Conservation (phyloP, 2,113 vertebrate genomes). For the Ciconia maguari region DNA sequence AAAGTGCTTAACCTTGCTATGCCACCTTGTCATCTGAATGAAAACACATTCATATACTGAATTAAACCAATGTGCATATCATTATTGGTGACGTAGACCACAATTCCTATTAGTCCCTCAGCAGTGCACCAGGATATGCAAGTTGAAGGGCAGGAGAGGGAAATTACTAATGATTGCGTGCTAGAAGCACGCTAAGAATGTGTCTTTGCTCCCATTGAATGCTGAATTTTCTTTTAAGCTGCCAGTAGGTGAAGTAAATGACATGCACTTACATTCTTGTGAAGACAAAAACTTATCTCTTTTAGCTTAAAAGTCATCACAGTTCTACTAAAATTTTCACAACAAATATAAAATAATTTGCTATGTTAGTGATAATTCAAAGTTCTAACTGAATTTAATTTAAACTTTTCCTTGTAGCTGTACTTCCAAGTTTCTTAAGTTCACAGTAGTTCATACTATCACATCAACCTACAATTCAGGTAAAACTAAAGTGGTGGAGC, state of each 20-base stretch:
- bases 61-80: neutral
- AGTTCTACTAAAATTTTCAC: conserved; percentile 20
- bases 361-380: neutral
- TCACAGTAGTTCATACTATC: neutral
- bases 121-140: neutral
- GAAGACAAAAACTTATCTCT: conserved; percentile 19
- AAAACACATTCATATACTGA: neutral
- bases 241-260: conserved; percentile 39
- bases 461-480: conserved; percentile 9
- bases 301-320: conserved; percentile 51
- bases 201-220: conserved; percentile 16
- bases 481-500: conserved; percentile 32
- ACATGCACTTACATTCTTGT: neutral
- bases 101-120: neutral
- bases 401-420: neutral
- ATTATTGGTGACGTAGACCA: neutral
- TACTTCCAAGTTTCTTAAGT: conserved; percentile 2
- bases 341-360: conserved; percentile 14
- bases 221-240: conserved; percentile 32
- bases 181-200: neutral
- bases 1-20: neutral
- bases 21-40: neutral
- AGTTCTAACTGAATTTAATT: neutral
- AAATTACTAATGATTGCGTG: neutral
- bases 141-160: neutral